Base-by-base conservation (phyloP, 1,140 invertebrate genomes). In the Spodoptera litura region DNA sequence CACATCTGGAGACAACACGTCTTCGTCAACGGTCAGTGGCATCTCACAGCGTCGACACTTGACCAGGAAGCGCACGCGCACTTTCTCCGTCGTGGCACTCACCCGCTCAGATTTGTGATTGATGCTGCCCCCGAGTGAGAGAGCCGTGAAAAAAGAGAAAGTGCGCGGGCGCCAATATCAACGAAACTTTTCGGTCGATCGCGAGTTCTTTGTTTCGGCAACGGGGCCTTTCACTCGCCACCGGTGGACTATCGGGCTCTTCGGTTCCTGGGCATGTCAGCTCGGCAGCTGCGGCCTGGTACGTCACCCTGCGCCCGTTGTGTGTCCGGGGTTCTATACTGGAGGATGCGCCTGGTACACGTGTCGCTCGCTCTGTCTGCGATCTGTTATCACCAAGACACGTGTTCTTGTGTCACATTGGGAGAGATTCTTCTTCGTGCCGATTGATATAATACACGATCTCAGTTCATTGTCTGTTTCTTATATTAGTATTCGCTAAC, bases 1-100 rank as follows among this genome's bases (percentile, higher is more conserved):
- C 95, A 96, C 88, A 94, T 95, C 81, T 96, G 95, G 95, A 95
- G 95, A 81, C 95, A 96, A 85, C 95, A 96, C 88, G 95, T 96
- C 84, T 96, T 95, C 86, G 95, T 95, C 89, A 96, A 96, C 88
- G 95, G 95, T 96, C 95, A 93, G 94, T 93, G 81, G 56, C 75
- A 58, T 56, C 20, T 66, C 66, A 25, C 25, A 61, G 55, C 66
- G 70, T 70, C 78, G 78, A 59, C 31, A 55, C 53, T 25, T 52
- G 44, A 27, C 38, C 80, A 81, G 86, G 83, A 88, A 83, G 73
- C 83, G 83, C 72, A 59, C 82, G 83, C 84, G 83, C 82, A 87
- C 87, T 90, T 90, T 90, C 87, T 88, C 88, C 77, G 82, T 12
- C 55, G 20, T 27, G 68, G 71, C 64, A 61, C 25, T 27, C 55